Evolutionary conservation across 2,113 vertebrate species (phyloP).

Genomic region (Aplodontia rufa): DNA sequence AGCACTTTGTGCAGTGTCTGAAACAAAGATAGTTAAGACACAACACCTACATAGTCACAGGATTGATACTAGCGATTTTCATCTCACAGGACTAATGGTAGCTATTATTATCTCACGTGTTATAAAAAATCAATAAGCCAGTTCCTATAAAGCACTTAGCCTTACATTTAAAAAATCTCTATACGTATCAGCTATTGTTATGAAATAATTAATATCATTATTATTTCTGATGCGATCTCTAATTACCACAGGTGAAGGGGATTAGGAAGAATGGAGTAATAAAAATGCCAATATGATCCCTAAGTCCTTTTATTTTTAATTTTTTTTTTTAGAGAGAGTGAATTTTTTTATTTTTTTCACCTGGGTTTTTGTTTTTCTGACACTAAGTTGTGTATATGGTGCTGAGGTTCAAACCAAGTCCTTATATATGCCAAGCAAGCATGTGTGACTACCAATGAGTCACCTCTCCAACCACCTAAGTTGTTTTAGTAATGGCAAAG

Average conservation of each 20-base stretch:
- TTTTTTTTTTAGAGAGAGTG: no score
- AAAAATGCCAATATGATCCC: background rate
- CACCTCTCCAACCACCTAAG: no score
- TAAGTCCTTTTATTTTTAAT: no score
- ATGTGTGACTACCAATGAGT: no score
- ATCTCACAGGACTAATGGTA: background rate
- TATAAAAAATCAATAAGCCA: constrained; percentile 45
- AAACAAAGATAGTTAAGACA: background rate
- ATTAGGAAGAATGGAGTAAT: background rate
- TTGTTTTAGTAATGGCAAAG: constrained; percentile 12
- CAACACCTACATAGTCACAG: background rate
- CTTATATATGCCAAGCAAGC: no score
- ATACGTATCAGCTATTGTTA: constrained; percentile 3
- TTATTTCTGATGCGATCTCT: background rate
- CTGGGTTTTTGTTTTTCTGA: no score
- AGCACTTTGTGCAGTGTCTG: background rate
- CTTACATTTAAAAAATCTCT: background rate
- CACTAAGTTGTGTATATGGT: no score
- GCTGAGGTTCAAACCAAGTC: no score
- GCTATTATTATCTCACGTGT: constrained; percentile 7
- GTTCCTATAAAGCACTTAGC: constrained; percentile 29
- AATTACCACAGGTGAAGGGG: background rate
- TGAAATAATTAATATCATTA: constrained; percentile 55
- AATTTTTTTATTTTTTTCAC: no score
- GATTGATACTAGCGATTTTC: background rate